Base-by-base conservation (phyloP, 2,888 invertebrate genomes). In the Prenolepis imparis region DNA sequence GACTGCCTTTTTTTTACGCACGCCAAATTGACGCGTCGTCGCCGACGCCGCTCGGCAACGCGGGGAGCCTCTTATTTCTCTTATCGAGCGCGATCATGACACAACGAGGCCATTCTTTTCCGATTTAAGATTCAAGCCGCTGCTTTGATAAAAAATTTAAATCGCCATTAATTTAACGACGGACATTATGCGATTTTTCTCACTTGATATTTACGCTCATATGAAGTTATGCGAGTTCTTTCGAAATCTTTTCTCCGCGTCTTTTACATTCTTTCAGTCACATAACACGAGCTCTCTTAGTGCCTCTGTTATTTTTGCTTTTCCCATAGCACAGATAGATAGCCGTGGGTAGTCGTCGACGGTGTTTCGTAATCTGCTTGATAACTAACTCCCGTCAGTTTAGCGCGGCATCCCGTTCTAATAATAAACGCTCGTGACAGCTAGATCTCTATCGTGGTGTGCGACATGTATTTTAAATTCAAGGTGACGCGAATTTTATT, bases 1-100 rank as follows among this genome's bases (percentile, higher is more conserved):
- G 90, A 73, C 63, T 70, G 67, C 63, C 82, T 74, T 67, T 75
- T 88, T 85, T 86, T 88, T 86, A 85, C 87, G 82, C 86, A 78
- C 87, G 85, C 83, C 85, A 59, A 86, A 89, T 83, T 68, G 77
- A 82, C 82, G 81, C 74, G 67, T 57, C 80, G 70, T 61, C 44
- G 74, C 44, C 44, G 32, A 32, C 70, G 55, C 66, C 36, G 59
- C n/a, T 39, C 55, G 18, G 28, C n/a, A 64, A 8, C 11, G 36
- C 15, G 48, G n/a, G 15, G 24, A 59, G 32, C 3, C 48, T 66
- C 61, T 21, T 28, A 28, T 28, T 59, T 32, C 28, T 59, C 32
- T 39, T 73, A 24, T 67, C 68, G 52, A 52, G 70, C 28, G 6
- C 11, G 41, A 64, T 36, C 64, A 18, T 39, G 64, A 75, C 24